These are phyloP conservation scores for Ptilodon capucinus DNA, from an alignment of 2,888 invertebrate species.

Conservation along the genomic window DNA sequence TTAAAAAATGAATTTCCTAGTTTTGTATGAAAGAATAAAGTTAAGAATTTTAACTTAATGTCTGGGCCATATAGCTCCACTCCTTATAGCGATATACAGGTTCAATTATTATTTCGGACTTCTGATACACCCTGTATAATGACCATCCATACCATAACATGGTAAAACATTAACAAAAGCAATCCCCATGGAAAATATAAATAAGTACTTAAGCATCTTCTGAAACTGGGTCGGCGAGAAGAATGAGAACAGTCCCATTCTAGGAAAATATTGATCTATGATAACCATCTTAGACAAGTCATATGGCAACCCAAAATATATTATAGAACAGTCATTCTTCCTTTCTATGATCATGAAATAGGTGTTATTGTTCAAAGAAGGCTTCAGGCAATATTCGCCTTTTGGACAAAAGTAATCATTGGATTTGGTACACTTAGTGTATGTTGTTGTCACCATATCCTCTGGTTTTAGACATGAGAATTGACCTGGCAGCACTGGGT, in stretches of 20 bases:
- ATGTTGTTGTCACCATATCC: slow-evolving; percentile 85
- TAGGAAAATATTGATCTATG: slow-evolving; percentile 91
- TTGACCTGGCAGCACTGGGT: slow-evolving; percentile 87
- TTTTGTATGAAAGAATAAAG: too few species aligned
- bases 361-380: slow-evolving; percentile 90
- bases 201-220: slow-evolving; percentile 90
- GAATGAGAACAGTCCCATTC: slow-evolving; percentile 82
- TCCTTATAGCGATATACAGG: too few species aligned
- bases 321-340: slow-evolving; percentile 83
- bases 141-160: slow-evolving; percentile 96
- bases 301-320: slow-evolving; percentile 91
- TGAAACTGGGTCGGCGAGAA: slow-evolving; percentile 87
- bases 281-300: slow-evolving; percentile 88
- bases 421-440: slow-evolving; percentile 81
- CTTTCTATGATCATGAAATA: slow-evolving; percentile 85
- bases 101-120: too few species aligned
- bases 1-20: too few species aligned
- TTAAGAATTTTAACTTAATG: too few species aligned
- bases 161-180: slow-evolving; percentile 96
- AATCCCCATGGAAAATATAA: slow-evolving; percentile 94
- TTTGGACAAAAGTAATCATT: slow-evolving; percentile 77
- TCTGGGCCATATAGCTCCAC: too few species aligned
- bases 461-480: slow-evolving; percentile 94
- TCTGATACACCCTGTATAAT: too few species aligned
- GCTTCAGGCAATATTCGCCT: slow-evolving; percentile 88